Evolutionary conservation across 2,797 vertebrate species (phyloP).

Genomic region (Salarias fasciatus): DNA sequence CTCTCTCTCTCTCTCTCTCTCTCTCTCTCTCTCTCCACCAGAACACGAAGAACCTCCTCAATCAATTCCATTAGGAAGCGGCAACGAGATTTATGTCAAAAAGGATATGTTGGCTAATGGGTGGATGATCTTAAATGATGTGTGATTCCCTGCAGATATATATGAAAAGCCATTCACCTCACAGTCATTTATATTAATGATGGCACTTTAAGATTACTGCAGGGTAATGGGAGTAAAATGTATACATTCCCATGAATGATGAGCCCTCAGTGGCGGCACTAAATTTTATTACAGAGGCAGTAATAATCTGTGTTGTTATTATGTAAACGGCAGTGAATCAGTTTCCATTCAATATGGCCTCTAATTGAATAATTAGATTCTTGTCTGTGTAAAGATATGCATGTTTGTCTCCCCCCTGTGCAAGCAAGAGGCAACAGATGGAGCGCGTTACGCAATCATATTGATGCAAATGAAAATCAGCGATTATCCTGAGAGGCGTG

Average conservation of each 20-base stretch:
- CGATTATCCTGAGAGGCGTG: constrained; percentile 50
- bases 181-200: constrained; percentile 64
- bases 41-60: constrained; percentile 36
- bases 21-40: constrained; percentile 27
- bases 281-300: constrained; percentile 71
- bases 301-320: constrained; percentile 70
- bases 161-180: constrained; percentile 48
- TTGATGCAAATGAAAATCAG: constrained; percentile 62
- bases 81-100: constrained; percentile 49
- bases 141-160: constrained; percentile 45
- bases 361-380: constrained; percentile 75
- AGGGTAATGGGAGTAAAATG: constrained; percentile 57
- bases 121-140: constrained; percentile 33
- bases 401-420: constrained; percentile 56
- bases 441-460: constrained; percentile 63
- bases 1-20: too few species aligned
- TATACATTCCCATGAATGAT: constrained; percentile 61
- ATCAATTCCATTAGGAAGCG: constrained; percentile 43
- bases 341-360: constrained; percentile 64
- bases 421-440: constrained; percentile 62
- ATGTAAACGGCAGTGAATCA: constrained; percentile 73
- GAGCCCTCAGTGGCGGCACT: constrained; percentile 37
- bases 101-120: constrained; percentile 46
- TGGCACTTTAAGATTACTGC: constrained; percentile 56
- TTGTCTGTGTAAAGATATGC: constrained; percentile 62